phyloP scores from a whole-genome alignment of 2,797 vertebrate genomes.

The Sebastiscus tertius region DNA sequence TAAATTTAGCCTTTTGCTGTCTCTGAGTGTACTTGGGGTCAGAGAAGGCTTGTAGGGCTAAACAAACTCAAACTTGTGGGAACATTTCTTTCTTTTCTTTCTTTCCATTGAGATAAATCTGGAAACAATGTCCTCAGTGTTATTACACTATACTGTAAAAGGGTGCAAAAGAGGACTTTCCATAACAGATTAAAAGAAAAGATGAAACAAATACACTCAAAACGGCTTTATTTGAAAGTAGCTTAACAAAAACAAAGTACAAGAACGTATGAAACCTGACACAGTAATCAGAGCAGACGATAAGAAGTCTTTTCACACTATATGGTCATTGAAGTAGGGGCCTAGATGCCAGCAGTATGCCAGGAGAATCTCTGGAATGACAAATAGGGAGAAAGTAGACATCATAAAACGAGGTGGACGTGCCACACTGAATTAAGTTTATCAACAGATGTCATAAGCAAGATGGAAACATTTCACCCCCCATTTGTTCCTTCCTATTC shows the following conservation, averaged over 20 bases:
- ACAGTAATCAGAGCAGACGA: not conserved
- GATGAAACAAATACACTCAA: not conserved
- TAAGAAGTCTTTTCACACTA: not conserved
- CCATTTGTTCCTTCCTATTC: not conserved
- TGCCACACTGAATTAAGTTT: not conserved
- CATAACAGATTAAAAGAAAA: not conserved
- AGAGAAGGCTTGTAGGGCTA: conserved; percentile 48
- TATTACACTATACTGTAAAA: not conserved
- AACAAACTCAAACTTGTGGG: conserved; percentile 52
- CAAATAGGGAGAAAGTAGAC: not conserved
- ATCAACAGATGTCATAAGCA: conserved; percentile 12
- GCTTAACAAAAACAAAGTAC: not conserved
- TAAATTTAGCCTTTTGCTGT: conserved; percentile 78
- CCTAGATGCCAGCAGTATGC: not conserved
- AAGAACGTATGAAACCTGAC: not conserved
- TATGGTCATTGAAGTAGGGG: not conserved
- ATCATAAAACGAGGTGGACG: not conserved
- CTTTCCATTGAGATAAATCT: not conserved
- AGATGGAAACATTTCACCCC: not conserved
- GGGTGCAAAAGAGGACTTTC: not conserved
- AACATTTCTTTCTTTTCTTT: not conserved
- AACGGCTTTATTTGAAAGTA: not conserved
- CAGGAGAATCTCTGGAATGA: not conserved
- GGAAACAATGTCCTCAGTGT: not conserved
- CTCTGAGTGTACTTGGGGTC: conserved; percentile 73